Evolutionary conservation across 2,888 invertebrate species (phyloP).

Genomic region (Pardosa pseudoannulata): DNA sequence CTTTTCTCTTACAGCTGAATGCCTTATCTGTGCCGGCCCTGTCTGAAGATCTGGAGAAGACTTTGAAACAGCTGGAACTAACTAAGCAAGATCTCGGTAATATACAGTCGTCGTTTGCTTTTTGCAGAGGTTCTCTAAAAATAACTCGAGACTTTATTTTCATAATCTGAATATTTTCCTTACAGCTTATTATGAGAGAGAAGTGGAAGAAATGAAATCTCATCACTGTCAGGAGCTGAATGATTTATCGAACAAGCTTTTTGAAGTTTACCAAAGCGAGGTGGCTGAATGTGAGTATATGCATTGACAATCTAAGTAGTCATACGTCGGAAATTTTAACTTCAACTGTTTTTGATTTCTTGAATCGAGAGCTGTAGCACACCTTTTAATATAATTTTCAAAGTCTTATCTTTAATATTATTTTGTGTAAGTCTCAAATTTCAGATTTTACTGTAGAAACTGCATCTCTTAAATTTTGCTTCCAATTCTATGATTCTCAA

Average conservation of each 20-base stretch:
- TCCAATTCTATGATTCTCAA: too few species aligned
- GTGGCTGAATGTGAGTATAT: constrained; percentile 64
- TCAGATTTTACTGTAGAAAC: too few species aligned
- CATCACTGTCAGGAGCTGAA: constrained; percentile 65
- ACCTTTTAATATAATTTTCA: too few species aligned
- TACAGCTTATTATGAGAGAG: constrained; percentile 75
- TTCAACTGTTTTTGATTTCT: too few species aligned
- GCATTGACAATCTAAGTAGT: too few species aligned
- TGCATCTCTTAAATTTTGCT: too few species aligned
- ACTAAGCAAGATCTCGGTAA: constrained; percentile 75
- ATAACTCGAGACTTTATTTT: too few species aligned
- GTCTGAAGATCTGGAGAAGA: constrained; percentile 74
- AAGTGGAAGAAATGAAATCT: constrained; percentile 74
- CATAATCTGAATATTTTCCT: constrained; percentile 69
- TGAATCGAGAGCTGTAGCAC: too few species aligned
- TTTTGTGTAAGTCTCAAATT: too few species aligned
- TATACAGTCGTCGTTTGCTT: background rate
- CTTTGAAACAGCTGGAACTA: constrained; percentile 53
- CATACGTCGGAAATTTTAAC: too few species aligned
- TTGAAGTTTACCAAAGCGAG: constrained; percentile 67
- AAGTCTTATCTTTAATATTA: too few species aligned
- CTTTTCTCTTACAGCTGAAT: constrained; percentile 80
- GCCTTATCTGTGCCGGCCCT: constrained; percentile 81
- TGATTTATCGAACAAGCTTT: constrained; percentile 66
- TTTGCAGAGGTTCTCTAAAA: too few species aligned